Percentiles rank a stretch among this genome's conserved stretches.
phyloP scores from a whole-genome alignment of 1,140 invertebrate species.

The Polypedilum vanderplanki region DNA sequence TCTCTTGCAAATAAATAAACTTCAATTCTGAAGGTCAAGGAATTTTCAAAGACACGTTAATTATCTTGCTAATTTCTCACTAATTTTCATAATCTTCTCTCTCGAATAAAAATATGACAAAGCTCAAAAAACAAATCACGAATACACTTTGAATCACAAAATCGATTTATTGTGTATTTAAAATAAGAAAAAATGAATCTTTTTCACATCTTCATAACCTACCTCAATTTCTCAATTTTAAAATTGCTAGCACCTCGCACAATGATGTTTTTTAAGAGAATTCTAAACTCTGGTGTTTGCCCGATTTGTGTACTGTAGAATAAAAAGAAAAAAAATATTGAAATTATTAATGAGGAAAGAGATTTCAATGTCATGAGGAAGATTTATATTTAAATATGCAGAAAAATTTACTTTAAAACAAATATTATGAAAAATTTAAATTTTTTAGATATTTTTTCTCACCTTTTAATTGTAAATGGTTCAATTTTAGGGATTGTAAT shows the following conservation, averaged over 20 bases:
- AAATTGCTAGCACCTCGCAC: background rate
- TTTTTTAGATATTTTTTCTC: background rate
- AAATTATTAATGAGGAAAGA: background rate
- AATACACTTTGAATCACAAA: too few species aligned
- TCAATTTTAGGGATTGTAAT: background rate
- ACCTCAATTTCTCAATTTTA: constrained; percentile 24
- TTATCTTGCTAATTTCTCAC: background rate
- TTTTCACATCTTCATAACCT: background rate
- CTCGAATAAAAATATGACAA: too few species aligned
- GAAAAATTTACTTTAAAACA: too few species aligned
- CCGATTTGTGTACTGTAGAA: background rate
- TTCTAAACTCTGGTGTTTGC: background rate
- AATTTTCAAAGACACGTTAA: too few species aligned
- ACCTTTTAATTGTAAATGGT: background rate
- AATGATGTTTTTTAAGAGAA: background rate
- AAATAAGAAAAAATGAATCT: background rate
- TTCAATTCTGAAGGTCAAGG: too few species aligned
- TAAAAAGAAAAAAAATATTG: background rate
- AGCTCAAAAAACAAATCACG: too few species aligned
- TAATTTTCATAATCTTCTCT: background rate
- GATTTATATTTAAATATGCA: too few species aligned
- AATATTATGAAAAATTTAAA: background rate
- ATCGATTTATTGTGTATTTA: too few species aligned
- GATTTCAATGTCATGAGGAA: background rate
- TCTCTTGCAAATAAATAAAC: too few species aligned